Base-by-base conservation (phyloP, 2,113 vertebrate genomes). In the Leptodactylus fuscus region DNA sequence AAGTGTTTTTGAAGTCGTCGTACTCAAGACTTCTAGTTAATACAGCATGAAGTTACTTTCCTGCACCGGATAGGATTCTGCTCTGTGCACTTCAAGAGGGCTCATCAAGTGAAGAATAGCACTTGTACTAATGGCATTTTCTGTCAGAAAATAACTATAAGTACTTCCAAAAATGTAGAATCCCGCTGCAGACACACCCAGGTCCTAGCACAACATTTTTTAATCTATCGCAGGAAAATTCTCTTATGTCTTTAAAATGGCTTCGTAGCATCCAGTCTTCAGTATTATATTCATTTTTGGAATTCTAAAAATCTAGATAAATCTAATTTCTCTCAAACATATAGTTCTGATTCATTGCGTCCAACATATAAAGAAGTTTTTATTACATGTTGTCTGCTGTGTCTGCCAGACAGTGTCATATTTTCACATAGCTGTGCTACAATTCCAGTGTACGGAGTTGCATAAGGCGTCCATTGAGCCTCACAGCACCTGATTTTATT, bases 101-200 rank as follows among this genome's bases (percentile, higher is more conserved):
- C 20, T 80, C 15, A 85, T 44, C 22, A 13, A 34, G n/a, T 80
- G 67, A 71, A 46, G 29, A n/a, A 24, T 4, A 29, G 49, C 38
- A 44, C 67, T 58, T 80, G 49, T n/a, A 73, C 41, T 36, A 67
- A 78, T 70, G 46, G 73, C 32, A 44, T 29, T 79, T 41, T 44
- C 36, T 80, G 49, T 51, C 81, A 73, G 81, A 74, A 44, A 55
- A 51, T 82, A 41, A 5, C n/a, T 29, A 38, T 36, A 38, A 10
- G 24, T 46, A 29, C 29, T 46, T 71, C 51, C 81, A 60, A 83
- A 83, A 83, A 75, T 73, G 15, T 71, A 70, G 70, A 79, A 85
- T 69, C 83, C 62, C n/a, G 55, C 29, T 22, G 29, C 75, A 70
- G 62, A 71, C 65, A 80, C 83, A 51, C 24, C 75, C 48, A 41